Evolutionary conservation across 2,797 vertebrate genomes (phyloP), one percentile per base, ranked within the genome.

Genomic region (Lacerta viridis): DNA sequence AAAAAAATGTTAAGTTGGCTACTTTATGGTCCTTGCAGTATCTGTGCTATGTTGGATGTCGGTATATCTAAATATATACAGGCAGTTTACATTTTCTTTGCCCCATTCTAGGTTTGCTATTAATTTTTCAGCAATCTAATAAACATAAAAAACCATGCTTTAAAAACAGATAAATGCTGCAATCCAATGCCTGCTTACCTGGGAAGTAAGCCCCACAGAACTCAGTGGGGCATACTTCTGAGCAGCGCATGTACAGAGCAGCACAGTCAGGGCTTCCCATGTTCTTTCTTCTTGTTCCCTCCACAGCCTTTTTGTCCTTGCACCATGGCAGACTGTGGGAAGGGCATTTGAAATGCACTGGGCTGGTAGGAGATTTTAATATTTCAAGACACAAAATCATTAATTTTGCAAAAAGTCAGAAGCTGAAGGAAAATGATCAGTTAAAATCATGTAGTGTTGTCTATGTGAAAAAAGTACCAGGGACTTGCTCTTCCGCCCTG

Each of bases 371-470:
- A 94, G 90, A 93, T 87, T 93, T 96, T 94, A 94, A 95, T 95
- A 95, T 95, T 96, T 96, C 91, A 96, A 95, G 93, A 95, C 94
- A 93, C 46, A 90, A 87, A 96, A 90, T 95, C 95, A 97, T 97
- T 96, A 97, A 96, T 97, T 96, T 97, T 97, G 86, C 94, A 96
- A 91, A 94, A 95, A 93, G 85, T 93, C 88, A 72, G 86, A 91
- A 95, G 92, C 91, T 91, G 71, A 95, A 96, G 93, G 90, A 86
- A 96, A 95, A 95, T 95, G 91, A 92, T 93, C 94, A 92, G 90
- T 94, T 88, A 90, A 94, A 95, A 96, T 50, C 86, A 92, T 93
- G 81, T 86, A 94, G 84, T 66, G 83, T 5, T 93, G 95, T 94
- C 93, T 96, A 13, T 90, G 59, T 90, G 90, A 91, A 93, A 95